phyloP scores from a whole-genome alignment of 2,888 invertebrate genomes.

The Heliconius ethilla region DNA sequence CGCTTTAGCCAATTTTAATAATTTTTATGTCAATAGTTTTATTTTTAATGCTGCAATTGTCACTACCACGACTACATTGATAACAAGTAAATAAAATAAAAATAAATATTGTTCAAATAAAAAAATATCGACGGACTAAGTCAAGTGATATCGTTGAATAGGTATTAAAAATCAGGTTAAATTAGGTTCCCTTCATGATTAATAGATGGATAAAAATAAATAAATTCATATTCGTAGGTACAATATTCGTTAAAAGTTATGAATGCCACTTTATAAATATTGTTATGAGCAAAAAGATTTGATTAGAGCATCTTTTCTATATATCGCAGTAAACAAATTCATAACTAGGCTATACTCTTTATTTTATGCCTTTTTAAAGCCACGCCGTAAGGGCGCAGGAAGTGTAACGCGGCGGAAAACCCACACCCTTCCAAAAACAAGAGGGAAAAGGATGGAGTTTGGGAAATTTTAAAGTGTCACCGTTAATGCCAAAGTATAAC shows the following conservation, averaged over 20 bases:
- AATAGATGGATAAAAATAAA: no score
- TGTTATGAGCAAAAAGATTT: slow-evolving; percentile 63
- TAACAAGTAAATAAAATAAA: no score
- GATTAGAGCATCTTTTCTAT: slow-evolving; percentile 55
- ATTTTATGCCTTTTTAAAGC: slow-evolving; percentile 78
- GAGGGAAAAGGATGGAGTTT: slow-evolving; percentile 52
- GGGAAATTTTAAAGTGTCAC: slow-evolving; percentile 49
- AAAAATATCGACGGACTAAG: no score
- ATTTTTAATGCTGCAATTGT: no score
- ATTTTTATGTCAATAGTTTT: no score
- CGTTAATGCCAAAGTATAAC: slow-evolving; percentile 26
- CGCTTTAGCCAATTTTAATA: no score
- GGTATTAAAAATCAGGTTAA: no score
- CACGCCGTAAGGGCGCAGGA: slow-evolving; percentile 66
- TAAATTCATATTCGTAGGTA: neutral
- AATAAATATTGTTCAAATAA: no score
- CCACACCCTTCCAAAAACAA: slow-evolving; percentile 67
- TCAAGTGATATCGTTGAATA: no score
- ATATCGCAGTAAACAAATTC: slow-evolving; percentile 80
- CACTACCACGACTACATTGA: no score
- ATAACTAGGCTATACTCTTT: slow-evolving; percentile 77
- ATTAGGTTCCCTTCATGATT: no score
- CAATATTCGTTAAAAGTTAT: slow-evolving; percentile 57
- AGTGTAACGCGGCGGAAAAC: slow-evolving; percentile 77
- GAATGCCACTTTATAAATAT: slow-evolving; percentile 68